Base-by-base conservation (phyloP, 1,140 invertebrate species). In the Bombus superbus region DNA sequence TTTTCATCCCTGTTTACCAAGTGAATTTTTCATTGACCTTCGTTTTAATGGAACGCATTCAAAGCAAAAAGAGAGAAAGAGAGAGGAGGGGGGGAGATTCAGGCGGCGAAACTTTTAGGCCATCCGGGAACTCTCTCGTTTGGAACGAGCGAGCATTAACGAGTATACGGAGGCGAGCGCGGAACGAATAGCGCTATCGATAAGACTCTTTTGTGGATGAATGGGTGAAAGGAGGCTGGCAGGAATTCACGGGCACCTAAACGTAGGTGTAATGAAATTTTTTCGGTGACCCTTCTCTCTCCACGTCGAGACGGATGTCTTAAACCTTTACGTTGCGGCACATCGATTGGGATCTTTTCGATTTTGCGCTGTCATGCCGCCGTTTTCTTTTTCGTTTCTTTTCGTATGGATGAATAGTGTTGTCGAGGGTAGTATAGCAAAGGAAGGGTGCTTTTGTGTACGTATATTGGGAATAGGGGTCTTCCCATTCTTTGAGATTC, bases 171-270 rank as follows among this genome's bases (percentile, higher is more conserved):
- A n/a, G 62, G 38, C n/a, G 40, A 40, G 64, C 53, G 53, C 18
- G 40, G 47, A 59, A 78, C 64, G 82, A 83, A 68, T 79, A 71
- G 75, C 75, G 75, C 72, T 84, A 84, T 79, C 82, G 82, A 84
- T 84, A 84, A 84, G 82, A 84, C 38, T 66, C 82, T 59, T 84
- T 84, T 84, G 75, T 84, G 66, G n/a, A 68, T 35, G 73, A 68
- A 68, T 76, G 6, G 64, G 32, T 18, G 47, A 79, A 84, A 44
- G 40, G 47, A 13, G 82, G 47, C 18, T 22, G 57, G 40, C 10
- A 32, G n/a, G 75, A 78, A 83, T 83, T 83, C 75, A 83, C 62
- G 74, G 40, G 42, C 22, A 38, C n/a, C 28, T 25, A 18, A 28
- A n/a, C n/a, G 71, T n/a, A 13, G 32, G 42, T 59, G 68, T 81